Percentiles rank a stretch among this genome's conserved stretches.
Evolutionary conservation across 2,888 invertebrate species (phyloP).

Genomic region (Esperia sulphurella): DNA sequence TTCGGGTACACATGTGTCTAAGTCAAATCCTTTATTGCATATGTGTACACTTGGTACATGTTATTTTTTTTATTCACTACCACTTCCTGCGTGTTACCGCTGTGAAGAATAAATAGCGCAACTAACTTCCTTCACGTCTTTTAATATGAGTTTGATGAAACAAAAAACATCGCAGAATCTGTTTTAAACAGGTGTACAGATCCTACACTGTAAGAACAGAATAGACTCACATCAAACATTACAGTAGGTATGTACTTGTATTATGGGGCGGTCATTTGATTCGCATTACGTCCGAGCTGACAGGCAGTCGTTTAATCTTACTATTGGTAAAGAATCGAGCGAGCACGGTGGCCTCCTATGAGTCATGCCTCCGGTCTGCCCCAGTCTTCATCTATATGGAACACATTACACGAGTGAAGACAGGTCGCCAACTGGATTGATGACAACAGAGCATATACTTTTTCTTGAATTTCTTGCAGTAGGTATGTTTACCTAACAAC

Average conservation of each 20-base stretch:
- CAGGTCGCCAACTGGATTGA: background rate
- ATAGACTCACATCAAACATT: background rate
- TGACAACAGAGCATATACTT: background rate
- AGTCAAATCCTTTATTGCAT: too few relatives aligned
- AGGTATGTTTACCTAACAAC: too few relatives aligned
- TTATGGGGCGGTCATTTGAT: slow-evolving; percentile 58
- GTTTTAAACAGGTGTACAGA: too few relatives aligned
- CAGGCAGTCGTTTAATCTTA: slow-evolving; percentile 56
- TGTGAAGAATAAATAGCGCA: too few relatives aligned
- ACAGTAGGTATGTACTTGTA: slow-evolving; percentile 15
- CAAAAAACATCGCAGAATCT: too few relatives aligned
- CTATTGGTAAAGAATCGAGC: slow-evolving; percentile 36
- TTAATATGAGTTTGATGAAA: too few relatives aligned
- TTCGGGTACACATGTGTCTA: too few relatives aligned
- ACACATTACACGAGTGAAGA: background rate
- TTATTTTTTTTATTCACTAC: too few relatives aligned
- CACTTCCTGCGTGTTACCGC: too few relatives aligned
- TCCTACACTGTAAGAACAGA: too few relatives aligned
- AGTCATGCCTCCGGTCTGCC: slow-evolving; percentile 27
- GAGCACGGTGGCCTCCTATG: slow-evolving; percentile 52
- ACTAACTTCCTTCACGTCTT: too few relatives aligned
- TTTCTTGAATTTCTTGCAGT: background rate
- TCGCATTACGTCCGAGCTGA: slow-evolving; percentile 52
- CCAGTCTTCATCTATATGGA: slow-evolving; percentile 1
- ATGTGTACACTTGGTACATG: too few relatives aligned